These are phyloP conservation scores for Drosophila aldrichi DNA, from an alignment of 2,888 invertebrate genomes.

Conservation along the genomic window DNA sequence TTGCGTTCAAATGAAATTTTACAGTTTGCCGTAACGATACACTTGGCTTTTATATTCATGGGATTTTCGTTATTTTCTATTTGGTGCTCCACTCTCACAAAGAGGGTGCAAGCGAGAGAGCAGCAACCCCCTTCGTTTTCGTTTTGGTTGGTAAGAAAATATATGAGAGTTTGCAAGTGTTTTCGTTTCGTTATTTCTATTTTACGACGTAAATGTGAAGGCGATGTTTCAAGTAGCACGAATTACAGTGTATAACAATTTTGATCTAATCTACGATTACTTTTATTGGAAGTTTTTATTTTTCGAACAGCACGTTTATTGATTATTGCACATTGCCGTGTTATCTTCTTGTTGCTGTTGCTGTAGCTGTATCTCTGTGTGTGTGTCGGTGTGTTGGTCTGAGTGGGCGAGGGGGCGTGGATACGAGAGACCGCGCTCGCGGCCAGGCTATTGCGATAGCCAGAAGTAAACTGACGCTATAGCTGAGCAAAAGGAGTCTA, in stretches of 20 bases:
- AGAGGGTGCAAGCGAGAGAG: slow-evolving; percentile 30
- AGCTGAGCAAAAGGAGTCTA: slow-evolving; percentile 34
- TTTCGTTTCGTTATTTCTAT: slow-evolving; percentile 4
- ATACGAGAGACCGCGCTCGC: slow-evolving; percentile 47
- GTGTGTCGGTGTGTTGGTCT: background rate
- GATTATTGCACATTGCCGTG: slow-evolving; percentile 68
- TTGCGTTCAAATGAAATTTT: slow-evolving; percentile 40
- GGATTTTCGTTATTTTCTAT: slow-evolving; percentile 39
- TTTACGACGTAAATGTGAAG: background rate
- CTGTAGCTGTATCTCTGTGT: background rate
- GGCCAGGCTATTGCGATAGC: slow-evolving; percentile 63
- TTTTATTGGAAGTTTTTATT: slow-evolving; percentile 44
- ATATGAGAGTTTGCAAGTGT: slow-evolving; percentile 18
- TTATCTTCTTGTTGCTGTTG: slow-evolving; percentile 50
- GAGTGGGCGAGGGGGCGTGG: background rate
- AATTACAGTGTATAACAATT: slow-evolving; percentile 56
- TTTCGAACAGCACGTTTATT: slow-evolving; percentile 64
- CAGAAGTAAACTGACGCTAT: slow-evolving; percentile 66
- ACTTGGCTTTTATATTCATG: slow-evolving; percentile 65
- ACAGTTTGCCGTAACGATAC: slow-evolving; percentile 43
- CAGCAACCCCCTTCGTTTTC: slow-evolving; percentile 62
- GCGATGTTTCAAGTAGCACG: slow-evolving; percentile 23
- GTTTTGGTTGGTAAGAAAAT: slow-evolving; percentile 56
- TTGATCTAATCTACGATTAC: slow-evolving; percentile 59
- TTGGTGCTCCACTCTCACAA: slow-evolving; percentile 24